Percentiles rank a stretch among this genome's conserved stretches.
phyloP scores from a whole-genome alignment of 2,113 vertebrate species.

The Castor canadensis region DNA sequence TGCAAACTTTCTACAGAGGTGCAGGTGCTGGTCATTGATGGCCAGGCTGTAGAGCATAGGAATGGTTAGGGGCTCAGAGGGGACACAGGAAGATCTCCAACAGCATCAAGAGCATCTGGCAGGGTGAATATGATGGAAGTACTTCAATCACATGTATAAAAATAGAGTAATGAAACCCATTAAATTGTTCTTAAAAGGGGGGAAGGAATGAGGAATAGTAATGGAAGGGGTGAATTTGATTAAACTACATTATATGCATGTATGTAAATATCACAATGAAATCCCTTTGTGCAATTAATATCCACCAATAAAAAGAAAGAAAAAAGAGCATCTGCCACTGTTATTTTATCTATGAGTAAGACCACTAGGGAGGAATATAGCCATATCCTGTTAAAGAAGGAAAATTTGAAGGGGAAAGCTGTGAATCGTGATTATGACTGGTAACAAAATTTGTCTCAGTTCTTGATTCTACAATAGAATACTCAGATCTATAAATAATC shows the following conservation, averaged over 20 bases:
- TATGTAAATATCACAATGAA: no score
- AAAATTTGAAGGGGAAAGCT: background rate
- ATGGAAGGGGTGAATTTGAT: no score
- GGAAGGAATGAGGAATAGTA: no score
- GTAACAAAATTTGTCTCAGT: constrained; percentile 19
- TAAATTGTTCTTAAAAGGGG: no score
- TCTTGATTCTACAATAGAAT: background rate
- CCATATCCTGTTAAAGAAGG: background rate
- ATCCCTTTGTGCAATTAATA: no score
- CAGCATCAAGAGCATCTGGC: background rate
- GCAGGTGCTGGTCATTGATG: background rate
- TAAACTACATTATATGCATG: no score
- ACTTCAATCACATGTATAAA: no score
- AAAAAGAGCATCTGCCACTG: background rate
- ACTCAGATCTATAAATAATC: background rate
- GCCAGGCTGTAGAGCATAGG: background rate
- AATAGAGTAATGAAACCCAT: no score
- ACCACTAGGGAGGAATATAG: background rate
- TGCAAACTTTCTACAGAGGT: background rate
- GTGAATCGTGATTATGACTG: background rate
- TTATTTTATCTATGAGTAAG: background rate
- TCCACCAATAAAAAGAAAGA: no score
- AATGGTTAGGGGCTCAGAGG: background rate
- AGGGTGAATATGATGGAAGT: no score
- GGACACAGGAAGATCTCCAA: background rate